Base-by-base conservation (phyloP, 53 echinoderm and acorn worm genomes). In the Crossaster papposus region DNA sequence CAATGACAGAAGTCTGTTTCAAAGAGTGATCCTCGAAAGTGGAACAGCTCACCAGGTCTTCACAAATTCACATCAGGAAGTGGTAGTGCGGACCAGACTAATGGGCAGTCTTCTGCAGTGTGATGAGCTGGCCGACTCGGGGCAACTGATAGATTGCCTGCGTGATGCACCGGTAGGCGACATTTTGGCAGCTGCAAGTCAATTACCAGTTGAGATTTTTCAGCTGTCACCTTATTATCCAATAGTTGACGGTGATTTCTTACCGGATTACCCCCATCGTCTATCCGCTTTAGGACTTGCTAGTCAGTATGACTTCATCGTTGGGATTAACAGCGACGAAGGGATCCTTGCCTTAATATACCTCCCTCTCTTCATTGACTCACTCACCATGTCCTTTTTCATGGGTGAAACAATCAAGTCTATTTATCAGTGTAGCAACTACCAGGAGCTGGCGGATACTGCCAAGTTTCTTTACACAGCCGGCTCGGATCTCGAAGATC, bases 321-420 rank as follows among this genome's bases (percentile, higher is more conserved):
- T 81, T 6, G 89, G 92, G 1, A 10, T 92, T 36, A 92, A 75
- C 68, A 89, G 79, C 62, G 79, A 76, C 55, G 89, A 92, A 76
- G 92, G 92, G 11, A 75, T 30, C 20, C 53, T 79, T 2, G 79
- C 54, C 28, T 5, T 51, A 8, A 20, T 0, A 20, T 6, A 1
- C 52, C 4, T 79, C 2, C 52, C 52, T 23, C 22, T 15, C n/a
- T 18, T 22, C 7, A 2, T 36, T 32, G 22, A 36, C 36, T 75
- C 75, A 12, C 12, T 11, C 18, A 4, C 14, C 17, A 75, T 75
- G 75, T 35, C 36, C 35, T 33, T 31, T 15, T 14, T 12, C 15
- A 32, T 75, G 4, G 36, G 22, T 33, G 11, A 30, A 33, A 17
- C 30, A 4, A 50, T 79, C 24, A 15, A 30, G 20, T 13, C 30